Evolutionary conservation across 23 tunicate species (phyloP).

Genomic region (Phallusia fumigata): DNA sequence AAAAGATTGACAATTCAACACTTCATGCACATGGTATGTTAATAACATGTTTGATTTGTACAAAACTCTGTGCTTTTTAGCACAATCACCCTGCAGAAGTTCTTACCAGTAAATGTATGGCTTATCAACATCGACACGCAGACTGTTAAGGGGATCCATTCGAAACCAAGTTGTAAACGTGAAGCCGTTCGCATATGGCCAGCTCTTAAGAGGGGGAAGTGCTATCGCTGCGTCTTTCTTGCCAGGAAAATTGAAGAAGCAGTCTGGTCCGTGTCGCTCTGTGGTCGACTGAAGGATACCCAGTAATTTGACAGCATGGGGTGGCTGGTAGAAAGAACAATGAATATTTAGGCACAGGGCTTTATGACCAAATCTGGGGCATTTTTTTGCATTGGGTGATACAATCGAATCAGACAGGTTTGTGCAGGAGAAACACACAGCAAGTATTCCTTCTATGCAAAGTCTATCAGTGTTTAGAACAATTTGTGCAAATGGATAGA

Average conservation of each 20-base stretch:
- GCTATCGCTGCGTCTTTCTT: slow-evolving; percentile 78
- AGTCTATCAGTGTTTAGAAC: too few relatives aligned
- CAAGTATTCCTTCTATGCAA: too few relatives aligned
- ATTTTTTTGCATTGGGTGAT: too few relatives aligned
- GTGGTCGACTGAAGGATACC: slow-evolving; percentile 80
- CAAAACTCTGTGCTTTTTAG: too few relatives aligned
- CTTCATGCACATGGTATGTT: too few relatives aligned
- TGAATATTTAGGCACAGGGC: not conserved
- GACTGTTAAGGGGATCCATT: slow-evolving; percentile 87
- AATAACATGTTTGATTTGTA: too few relatives aligned
- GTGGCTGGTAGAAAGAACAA: slow-evolving; percentile 50
- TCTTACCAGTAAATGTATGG: slow-evolving; percentile 94
- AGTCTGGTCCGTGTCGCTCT: slow-evolving; percentile 92
- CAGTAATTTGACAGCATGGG: slow-evolving; percentile 83
- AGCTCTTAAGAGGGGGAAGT: slow-evolving; percentile 92
- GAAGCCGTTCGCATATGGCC: slow-evolving; percentile 98
- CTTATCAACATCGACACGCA: slow-evolving; percentile 90
- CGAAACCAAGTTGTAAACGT: slow-evolving; percentile 97
- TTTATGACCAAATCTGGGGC: too few relatives aligned
- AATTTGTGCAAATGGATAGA: too few relatives aligned
- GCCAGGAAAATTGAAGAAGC: slow-evolving; percentile 95
- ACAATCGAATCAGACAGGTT: too few relatives aligned
- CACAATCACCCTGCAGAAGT: not conserved
- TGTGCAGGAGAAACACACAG: too few relatives aligned
- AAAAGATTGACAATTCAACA: too few relatives aligned